Evolutionary conservation across 2,113 vertebrate species (phyloP).

Genomic region (Patagioenas fasciata): DNA sequence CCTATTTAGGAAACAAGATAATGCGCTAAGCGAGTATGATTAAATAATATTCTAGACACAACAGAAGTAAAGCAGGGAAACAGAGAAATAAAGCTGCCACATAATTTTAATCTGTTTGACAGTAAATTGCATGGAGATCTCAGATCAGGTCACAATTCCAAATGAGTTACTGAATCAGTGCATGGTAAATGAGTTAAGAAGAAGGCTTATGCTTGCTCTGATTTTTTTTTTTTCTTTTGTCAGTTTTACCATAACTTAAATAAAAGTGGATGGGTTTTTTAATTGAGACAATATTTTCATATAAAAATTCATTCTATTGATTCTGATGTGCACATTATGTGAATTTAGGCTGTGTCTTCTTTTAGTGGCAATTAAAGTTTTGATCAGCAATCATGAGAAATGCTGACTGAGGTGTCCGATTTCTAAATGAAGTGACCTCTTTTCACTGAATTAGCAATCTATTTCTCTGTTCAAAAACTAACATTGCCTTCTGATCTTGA

Average conservation of each 20-base stretch:
- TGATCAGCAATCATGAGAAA: background rate
- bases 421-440: background rate
- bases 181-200: background rate
- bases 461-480: background rate
- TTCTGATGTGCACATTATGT: background rate
- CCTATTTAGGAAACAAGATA: background rate
- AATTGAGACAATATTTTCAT: background rate
- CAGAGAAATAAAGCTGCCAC: background rate
- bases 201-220: background rate
- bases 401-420: background rate
- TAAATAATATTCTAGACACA: background rate
- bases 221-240: background rate
- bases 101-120: background rate
- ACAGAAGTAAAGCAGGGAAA: background rate
- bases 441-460: background rate
- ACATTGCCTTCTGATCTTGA: background rate
- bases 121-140: background rate
- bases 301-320: background rate
- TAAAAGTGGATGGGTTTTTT: accelerated
- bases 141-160: background rate
- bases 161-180: background rate
- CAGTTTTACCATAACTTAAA: background rate
- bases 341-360: background rate
- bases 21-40: background rate
- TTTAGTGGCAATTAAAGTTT: background rate